A percentile compares a stretch with the other conserved stretches of the same genome.
phyloP scores from a whole-genome alignment of 1,140 invertebrate species.

The Aphelenchoides besseyi region DNA sequence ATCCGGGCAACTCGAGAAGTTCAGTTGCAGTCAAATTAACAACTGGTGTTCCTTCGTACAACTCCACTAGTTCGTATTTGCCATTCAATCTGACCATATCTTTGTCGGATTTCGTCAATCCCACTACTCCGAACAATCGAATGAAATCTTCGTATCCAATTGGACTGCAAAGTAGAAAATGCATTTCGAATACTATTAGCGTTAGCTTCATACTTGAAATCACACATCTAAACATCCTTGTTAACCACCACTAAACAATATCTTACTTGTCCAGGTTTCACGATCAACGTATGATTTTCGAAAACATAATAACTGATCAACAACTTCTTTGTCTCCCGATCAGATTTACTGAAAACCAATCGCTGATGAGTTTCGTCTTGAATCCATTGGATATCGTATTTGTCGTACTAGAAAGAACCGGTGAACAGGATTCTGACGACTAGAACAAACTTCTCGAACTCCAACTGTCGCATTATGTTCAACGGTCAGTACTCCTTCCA shows the following conservation, averaged over 20 bases:
- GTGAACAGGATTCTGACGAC: neutral
- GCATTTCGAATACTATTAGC: too few species aligned
- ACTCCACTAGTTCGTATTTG: constrained; percentile 14
- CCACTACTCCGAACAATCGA: neutral
- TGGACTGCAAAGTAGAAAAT: too few species aligned
- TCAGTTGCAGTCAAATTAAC: neutral
- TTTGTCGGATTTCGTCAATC: neutral
- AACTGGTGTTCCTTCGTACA: constrained; percentile 14
- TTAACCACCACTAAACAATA: neutral
- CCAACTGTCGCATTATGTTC: neutral
- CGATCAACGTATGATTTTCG: neutral
- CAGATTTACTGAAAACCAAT: constrained; percentile 2
- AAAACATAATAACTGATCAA: constrained; percentile 3
- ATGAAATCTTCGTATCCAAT: constrained; percentile 20
- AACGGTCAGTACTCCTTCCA: constrained; percentile 5
- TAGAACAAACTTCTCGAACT: neutral
- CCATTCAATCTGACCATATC: constrained; percentile 1
- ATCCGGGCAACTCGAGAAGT: neutral
- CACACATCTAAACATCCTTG: neutral
- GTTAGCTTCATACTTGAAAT: neutral
- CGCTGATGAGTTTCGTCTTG: constrained; percentile 11
- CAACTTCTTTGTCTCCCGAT: constrained; percentile 1
- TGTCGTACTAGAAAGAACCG: neutral
- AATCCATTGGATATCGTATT: constrained; percentile 4
- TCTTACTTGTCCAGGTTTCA: neutral